Evolutionary conservation across 2,797 vertebrate genomes (phyloP).

Genomic region (Leucoraja ocellata): DNA sequence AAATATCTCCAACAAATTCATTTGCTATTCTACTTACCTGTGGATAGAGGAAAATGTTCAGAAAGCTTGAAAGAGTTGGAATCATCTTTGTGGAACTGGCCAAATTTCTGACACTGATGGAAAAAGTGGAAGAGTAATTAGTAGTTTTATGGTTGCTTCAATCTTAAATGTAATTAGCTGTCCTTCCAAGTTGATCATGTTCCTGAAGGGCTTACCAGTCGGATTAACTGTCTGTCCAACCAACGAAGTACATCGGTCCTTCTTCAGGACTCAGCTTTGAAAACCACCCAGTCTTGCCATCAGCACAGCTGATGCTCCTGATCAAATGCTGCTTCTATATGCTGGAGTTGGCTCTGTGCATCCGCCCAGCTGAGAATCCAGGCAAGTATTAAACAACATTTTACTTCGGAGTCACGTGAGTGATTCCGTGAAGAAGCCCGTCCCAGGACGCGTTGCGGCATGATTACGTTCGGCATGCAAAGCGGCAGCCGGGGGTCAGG

Average conservation of each 20-base stretch:
- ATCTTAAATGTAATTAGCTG: not conserved
- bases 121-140: constrained; percentile 1
- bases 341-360: constrained; percentile 87
- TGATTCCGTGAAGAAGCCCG: too few relatives aligned
- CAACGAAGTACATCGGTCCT: constrained; percentile 91
- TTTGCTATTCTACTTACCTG: constrained; percentile 67
- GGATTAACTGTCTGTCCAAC: constrained; percentile 93
- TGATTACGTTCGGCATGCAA: too few relatives aligned
- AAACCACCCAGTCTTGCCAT: constrained; percentile 92
- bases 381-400: not conserved
- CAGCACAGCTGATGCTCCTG: constrained; percentile 86
- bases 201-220: constrained; percentile 67
- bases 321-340: constrained; percentile 91
- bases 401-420: too few relatives aligned
- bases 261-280: constrained; percentile 89
- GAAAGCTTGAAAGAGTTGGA: constrained; percentile 85
- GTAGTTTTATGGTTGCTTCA: not conserved
- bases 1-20: not conserved
- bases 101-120: constrained; percentile 95
- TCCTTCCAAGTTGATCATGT: not conserved
- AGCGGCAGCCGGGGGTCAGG: too few relatives aligned
- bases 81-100: constrained; percentile 95
- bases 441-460: too few relatives aligned
- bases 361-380: constrained; percentile 78
- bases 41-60: constrained; percentile 92